These are phyloP conservation scores for Pomatostomus ruficeps DNA, from an alignment of 2,113 vertebrate genomes.

Conservation along the genomic window DNA sequence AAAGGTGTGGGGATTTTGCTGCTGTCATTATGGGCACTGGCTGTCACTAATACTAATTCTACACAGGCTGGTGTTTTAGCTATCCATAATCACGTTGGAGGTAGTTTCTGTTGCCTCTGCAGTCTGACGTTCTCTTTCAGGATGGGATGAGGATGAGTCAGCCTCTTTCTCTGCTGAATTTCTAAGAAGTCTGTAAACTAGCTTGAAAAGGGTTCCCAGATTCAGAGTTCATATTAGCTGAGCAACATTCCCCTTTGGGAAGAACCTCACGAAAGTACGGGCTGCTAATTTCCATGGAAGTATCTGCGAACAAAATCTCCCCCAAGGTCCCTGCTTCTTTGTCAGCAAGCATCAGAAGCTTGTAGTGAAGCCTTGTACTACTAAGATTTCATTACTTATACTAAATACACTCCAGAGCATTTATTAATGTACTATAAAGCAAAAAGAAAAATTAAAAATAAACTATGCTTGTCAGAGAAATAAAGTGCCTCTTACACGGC, in stretches of 20 bases:
- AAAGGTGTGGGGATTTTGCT: neutral
- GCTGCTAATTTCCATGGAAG: conserved; percentile 29
- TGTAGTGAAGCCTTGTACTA: conserved; percentile 30
- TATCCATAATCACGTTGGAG: neutral
- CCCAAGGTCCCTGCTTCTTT: conserved; percentile 21
- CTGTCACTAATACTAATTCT: neutral
- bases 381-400: conserved; percentile 55
- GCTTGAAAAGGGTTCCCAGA: neutral
- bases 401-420: conserved; percentile 61
- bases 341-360: conserved; percentile 35
- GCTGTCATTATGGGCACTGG: neutral
- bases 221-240: neutral
- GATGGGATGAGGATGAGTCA: neutral
- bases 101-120: neutral
- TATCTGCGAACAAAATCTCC: conserved; percentile 13
- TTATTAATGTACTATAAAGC: conserved; percentile 63
- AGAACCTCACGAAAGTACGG: neutral
- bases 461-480: conserved; percentile 59
- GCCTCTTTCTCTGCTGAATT: neutral
- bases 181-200: neutral
- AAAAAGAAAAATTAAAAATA: conserved; percentile 68
- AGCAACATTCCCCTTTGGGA: neutral
- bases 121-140: neutral
- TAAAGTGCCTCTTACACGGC: conserved; percentile 25
- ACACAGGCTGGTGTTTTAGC: neutral